A percentile compares a stretch with the other conserved stretches of the same genome.
phyloP scores from a whole-genome alignment of 2,113 vertebrate genomes.

The Aleadryas rufinucha region DNA sequence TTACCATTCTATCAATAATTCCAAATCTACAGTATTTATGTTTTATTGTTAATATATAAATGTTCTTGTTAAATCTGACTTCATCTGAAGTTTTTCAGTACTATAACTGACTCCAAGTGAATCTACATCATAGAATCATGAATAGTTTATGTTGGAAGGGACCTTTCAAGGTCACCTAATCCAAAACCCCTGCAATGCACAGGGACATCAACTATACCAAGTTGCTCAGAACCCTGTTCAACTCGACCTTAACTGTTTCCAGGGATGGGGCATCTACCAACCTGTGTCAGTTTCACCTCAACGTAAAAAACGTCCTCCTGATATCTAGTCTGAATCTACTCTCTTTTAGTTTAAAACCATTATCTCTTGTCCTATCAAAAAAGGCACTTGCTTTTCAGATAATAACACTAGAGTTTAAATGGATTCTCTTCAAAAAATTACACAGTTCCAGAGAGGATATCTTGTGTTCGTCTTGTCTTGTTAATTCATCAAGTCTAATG shows the following conservation, averaged over 20 bases:
- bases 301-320: accelerated
- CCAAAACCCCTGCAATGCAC: accelerated
- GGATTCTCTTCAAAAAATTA: background rate
- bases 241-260: background rate
- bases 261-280: background rate
- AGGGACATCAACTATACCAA: background rate
- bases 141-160: background rate
- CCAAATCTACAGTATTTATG: background rate
- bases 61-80: background rate
- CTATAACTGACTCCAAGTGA: background rate
- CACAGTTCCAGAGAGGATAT: background rate
- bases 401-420: background rate
- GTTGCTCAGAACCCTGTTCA: background rate
- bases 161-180: background rate
- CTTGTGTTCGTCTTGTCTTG: background rate
- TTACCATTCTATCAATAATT: background rate
- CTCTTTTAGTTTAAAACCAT: background rate
- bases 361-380: background rate
- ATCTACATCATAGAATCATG: background rate
- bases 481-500: background rate
- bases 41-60: background rate
- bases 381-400: background rate
- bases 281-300: background rate
- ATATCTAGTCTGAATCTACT: background rate
- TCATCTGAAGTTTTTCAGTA: background rate